Conservation (phyloP, 2,113 vertebrate genomes). For the Solenodon paradoxus region DNA sequence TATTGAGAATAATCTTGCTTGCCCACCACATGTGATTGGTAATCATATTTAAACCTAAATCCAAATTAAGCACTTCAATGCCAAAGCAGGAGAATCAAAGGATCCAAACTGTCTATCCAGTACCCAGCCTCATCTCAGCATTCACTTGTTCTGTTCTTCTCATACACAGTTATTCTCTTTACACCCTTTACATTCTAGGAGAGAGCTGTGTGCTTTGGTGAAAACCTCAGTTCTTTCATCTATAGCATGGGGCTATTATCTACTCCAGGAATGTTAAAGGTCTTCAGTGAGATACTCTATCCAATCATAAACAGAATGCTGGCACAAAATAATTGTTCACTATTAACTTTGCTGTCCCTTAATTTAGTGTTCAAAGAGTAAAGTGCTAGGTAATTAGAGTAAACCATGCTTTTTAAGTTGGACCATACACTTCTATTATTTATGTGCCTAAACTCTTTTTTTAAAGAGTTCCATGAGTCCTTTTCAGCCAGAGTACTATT, state of each 20-base stretch:
- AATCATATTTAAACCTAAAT: not conserved
- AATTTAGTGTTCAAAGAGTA: not conserved
- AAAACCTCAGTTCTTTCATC: not conserved
- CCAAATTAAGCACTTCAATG: not conserved
- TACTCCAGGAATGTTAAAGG: not conserved
- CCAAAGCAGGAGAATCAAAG: not conserved
- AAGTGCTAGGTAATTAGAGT: not conserved
- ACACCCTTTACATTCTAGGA: not conserved
- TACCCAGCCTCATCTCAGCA: not conserved
- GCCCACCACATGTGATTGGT: not conserved
- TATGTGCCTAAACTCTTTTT: not conserved
- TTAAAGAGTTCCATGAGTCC: not conserved
- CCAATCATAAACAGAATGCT: not conserved
- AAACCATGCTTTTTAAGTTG: not conserved
- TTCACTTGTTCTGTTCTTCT: not conserved
- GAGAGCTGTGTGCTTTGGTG: not conserved
- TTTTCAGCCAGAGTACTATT: not conserved
- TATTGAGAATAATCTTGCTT: not conserved
- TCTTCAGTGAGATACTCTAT: not conserved
- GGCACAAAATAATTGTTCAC: not conserved
- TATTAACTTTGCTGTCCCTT: not conserved
- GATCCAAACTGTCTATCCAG: not conserved
- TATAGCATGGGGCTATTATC: not conserved
- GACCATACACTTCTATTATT: not conserved
- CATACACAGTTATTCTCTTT: not conserved